phyloP scores from a whole-genome alignment of 2,113 vertebrate species.

The Brachyistius frenatus region DNA sequence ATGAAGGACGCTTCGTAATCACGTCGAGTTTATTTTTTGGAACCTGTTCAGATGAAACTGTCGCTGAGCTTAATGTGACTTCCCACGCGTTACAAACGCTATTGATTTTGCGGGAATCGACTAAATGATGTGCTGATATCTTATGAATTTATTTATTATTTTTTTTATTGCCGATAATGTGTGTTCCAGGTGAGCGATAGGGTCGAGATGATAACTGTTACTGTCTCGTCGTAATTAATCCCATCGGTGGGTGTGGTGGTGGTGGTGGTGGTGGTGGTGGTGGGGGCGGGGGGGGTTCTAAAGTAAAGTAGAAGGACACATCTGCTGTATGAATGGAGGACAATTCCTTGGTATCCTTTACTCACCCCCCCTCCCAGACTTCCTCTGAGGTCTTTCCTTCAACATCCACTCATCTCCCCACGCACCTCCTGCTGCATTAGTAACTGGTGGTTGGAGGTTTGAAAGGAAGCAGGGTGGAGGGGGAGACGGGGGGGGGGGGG shows the following conservation, averaged over 20 bases:
- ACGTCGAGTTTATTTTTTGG: no score
- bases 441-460: conserved; percentile 32
- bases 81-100: no score
- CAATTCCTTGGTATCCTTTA: conserved; percentile 52
- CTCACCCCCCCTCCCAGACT: conserved; percentile 34
- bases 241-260: conserved; percentile 20
- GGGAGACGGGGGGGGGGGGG: conserved; percentile 5
- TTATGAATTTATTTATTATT: background rate
- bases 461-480: conserved; percentile 9
- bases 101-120: no score
- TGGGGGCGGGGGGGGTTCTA: no score
- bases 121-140: no score
- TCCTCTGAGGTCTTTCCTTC: conserved; percentile 53
- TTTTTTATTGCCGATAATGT: no score
- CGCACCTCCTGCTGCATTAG: conserved; percentile 16
- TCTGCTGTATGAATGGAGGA: conserved; percentile 58
- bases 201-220: background rate
- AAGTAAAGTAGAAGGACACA: background rate
- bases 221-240: conserved; percentile 18
- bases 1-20: no score
- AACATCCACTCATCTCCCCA: conserved; percentile 50
- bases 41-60: no score
- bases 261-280: no score
- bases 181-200: no score
- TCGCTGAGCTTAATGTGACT: no score